Evolutionary conservation across 2,888 invertebrate genomes (phyloP).

Genomic region (Lucinisca nassula): DNA sequence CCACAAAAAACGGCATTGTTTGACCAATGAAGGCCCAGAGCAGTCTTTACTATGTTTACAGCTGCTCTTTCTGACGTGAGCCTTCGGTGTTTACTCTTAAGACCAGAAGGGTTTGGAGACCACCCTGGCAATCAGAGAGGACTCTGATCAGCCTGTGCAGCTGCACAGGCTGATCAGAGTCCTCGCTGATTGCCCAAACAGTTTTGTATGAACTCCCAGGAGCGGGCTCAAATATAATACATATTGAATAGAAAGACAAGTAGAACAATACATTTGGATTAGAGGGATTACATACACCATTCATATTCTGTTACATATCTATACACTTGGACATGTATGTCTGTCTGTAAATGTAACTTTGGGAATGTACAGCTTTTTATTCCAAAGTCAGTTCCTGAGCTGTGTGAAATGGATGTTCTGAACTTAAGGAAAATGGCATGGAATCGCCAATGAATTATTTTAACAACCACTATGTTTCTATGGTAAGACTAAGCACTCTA

Average conservation of each 20-base stretch:
- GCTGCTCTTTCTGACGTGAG: too few relatives aligned
- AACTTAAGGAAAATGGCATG: not conserved
- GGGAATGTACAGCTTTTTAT: not conserved
- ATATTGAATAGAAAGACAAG: conserved; percentile 58
- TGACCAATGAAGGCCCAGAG: too few relatives aligned
- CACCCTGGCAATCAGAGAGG: too few relatives aligned
- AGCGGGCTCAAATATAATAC: conserved; percentile 32
- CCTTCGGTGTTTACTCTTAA: too few relatives aligned
- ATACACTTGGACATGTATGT: not conserved
- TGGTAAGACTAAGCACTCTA: conserved; percentile 3
- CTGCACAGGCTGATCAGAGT: not conserved
- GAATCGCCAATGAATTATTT: not conserved
- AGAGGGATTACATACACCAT: conserved; percentile 28
- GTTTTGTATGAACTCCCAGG: too few relatives aligned
- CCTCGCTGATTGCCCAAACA: too few relatives aligned
- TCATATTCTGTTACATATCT: conserved; percentile 52
- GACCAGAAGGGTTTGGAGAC: too few relatives aligned
- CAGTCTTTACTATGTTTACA: too few relatives aligned
- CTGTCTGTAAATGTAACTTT: conserved; percentile 1
- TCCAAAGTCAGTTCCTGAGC: too few relatives aligned
- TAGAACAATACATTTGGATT: conserved; percentile 64
- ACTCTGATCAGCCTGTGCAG: not conserved
- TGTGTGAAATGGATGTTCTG: not conserved
- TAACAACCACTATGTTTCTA: conserved; percentile 13
- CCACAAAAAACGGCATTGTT: too few relatives aligned